Evolutionary conservation across 2,113 vertebrate species (phyloP).

Genomic region (Vicugna pacos): DNA sequence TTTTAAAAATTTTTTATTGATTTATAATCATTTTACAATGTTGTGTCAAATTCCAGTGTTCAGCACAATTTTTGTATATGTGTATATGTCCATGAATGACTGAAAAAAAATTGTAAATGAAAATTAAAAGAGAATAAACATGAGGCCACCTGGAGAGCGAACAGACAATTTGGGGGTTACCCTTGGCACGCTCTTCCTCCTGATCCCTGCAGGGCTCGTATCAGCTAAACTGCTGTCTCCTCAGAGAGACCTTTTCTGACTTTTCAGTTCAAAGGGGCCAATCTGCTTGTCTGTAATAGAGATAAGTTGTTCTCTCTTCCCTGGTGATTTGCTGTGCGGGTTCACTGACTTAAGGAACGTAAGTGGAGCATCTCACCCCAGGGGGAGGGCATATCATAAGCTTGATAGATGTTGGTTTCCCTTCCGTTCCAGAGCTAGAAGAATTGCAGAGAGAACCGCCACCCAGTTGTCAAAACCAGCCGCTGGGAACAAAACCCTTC

Average conservation of each 20-base stretch:
- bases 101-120: not conserved
- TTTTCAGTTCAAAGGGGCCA: not conserved
- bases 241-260: not conserved
- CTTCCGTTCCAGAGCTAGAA: not conserved
- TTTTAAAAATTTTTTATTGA: too few species aligned
- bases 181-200: not conserved
- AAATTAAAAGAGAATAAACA: not conserved
- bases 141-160: not conserved
- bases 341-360: not conserved
- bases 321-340: not conserved
- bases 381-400: rapidly evolving
- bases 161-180: not conserved
- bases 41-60: too few species aligned
- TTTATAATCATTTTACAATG: too few species aligned
- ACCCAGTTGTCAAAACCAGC: not conserved
- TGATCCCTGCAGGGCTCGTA: not conserved
- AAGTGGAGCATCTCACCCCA: not conserved
- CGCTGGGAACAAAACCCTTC: not conserved
- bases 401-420: not conserved
- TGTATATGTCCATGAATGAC: too few species aligned
- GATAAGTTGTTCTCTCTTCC: not conserved
- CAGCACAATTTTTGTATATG: too few species aligned
- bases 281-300: not conserved
- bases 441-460: not conserved
- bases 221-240: not conserved